These are phyloP conservation scores for Hippocampus comes DNA, from an alignment of 2,113 vertebrate genomes.

Conservation along the genomic window DNA sequence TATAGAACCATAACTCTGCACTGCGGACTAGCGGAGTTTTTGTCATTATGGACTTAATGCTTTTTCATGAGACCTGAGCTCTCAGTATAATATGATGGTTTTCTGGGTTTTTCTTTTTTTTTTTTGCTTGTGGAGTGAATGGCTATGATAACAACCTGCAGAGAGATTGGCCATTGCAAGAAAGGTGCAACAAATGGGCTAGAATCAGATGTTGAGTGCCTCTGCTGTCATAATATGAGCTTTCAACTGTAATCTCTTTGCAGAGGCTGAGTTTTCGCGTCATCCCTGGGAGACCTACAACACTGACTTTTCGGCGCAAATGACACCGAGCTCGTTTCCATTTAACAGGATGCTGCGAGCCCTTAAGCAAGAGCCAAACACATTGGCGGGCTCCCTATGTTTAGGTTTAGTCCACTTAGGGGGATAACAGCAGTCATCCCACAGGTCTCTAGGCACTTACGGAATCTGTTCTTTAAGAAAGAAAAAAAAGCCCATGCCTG, in stretches of 20 bases:
- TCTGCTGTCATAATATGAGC: slow-evolving; percentile 21
- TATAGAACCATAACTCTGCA: slow-evolving; percentile 38
- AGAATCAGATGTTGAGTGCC: slow-evolving; percentile 14
- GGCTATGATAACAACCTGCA: slow-evolving; percentile 22
- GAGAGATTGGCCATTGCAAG: slow-evolving; percentile 8
- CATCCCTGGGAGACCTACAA: slow-evolving; percentile 34
- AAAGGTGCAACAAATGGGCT: slow-evolving; percentile 24
- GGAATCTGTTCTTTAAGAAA: slow-evolving; percentile 24
- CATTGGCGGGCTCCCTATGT: slow-evolving; percentile 33
- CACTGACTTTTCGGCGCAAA: slow-evolving; percentile 31
- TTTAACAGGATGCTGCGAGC: slow-evolving; percentile 46
- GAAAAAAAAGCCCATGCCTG: slow-evolving; percentile 10
- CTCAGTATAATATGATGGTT: neutral
- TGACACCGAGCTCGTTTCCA: slow-evolving; percentile 35
- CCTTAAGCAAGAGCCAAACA: slow-evolving; percentile 38
- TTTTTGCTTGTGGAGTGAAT: slow-evolving; percentile 7
- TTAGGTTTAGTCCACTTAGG: slow-evolving; percentile 47
- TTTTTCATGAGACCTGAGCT: slow-evolving; percentile 47
- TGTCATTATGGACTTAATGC: slow-evolving; percentile 32
- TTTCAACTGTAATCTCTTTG: slow-evolving; percentile 34
- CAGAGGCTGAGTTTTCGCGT: slow-evolving; percentile 32
- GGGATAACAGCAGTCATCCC: slow-evolving; percentile 46
- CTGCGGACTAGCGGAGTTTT: slow-evolving; percentile 21
- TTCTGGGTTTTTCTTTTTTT: neutral
- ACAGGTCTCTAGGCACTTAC: slow-evolving; percentile 25